phyloP scores from a whole-genome alignment of 1,140 invertebrate species.

The Drosophila sproati region DNA sequence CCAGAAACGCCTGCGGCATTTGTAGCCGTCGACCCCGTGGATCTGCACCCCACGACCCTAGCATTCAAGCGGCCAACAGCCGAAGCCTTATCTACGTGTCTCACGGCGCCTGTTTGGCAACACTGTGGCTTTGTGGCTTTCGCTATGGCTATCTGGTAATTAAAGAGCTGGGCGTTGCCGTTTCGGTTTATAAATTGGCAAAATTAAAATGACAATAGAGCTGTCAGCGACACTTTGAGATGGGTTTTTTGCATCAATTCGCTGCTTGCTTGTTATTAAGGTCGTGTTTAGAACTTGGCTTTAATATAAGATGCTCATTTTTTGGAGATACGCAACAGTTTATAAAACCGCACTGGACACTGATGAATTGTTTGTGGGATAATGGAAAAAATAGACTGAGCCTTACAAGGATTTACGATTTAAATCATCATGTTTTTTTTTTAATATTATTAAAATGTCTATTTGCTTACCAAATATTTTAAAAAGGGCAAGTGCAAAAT shows the following conservation, averaged over 20 bases:
- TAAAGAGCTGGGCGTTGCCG: slow-evolving; percentile 59
- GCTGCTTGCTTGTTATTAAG: slow-evolving; percentile 17
- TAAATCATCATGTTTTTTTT: not conserved
- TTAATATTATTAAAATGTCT: not conserved
- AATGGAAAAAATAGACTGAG: too few relatives aligned
- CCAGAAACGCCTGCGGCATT: slow-evolving; percentile 52
- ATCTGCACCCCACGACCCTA: not conserved
- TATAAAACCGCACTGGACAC: not conserved
- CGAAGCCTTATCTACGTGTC: slow-evolving; percentile 63
- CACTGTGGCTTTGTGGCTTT: slow-evolving; percentile 37
- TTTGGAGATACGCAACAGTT: slow-evolving; percentile 22
- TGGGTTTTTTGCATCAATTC: slow-evolving; percentile 41
- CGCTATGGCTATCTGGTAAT: slow-evolving; percentile 55
- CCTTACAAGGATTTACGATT: not conserved
- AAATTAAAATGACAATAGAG: slow-evolving; percentile 79
- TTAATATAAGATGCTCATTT: slow-evolving; percentile 30
- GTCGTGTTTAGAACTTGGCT: not conserved
- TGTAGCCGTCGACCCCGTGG: slow-evolving; percentile 33
- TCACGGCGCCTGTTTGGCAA: slow-evolving; percentile 51
- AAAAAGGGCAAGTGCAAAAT: too few relatives aligned
- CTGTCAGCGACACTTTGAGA: slow-evolving; percentile 74
- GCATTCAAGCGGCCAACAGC: not conserved
- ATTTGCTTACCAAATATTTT: too few relatives aligned
- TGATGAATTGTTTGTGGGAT: slow-evolving; percentile 8
- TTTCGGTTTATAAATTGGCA: slow-evolving; percentile 75